These are phyloP conservation scores for Kryptolebias marmoratus DNA, from an alignment of 2,113 vertebrate genomes.

Conservation along the genomic window DNA sequence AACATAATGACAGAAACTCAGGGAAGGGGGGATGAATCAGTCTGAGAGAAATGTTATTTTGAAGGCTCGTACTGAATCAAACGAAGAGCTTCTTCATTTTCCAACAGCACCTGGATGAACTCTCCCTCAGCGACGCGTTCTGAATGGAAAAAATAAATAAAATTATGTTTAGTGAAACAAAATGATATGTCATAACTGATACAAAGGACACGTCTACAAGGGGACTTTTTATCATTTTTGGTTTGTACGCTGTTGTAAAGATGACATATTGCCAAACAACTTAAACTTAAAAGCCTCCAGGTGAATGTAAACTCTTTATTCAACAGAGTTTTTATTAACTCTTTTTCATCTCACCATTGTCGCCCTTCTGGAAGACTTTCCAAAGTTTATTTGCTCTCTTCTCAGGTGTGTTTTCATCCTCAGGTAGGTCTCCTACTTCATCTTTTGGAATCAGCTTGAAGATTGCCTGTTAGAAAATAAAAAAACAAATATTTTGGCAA, in stretches of 20 bases:
- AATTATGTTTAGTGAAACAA: background rate
- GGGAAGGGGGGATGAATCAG: background rate
- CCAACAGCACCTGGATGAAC: constrained; percentile 72
- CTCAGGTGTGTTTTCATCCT: constrained; percentile 73
- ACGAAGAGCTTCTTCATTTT: constrained; percentile 60
- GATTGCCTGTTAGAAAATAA: constrained; percentile 63
- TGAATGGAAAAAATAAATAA: constrained; percentile 24
- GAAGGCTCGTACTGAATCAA: constrained; percentile 73
- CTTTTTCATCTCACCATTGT: constrained; percentile 62
- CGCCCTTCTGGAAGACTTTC: constrained; percentile 68
- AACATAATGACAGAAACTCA: background rate
- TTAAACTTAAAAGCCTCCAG: background rate
- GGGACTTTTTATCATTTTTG: too few relatives aligned
- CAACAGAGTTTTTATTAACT: too few relatives aligned
- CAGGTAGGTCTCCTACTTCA: constrained; percentile 39
- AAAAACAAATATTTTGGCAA: background rate
- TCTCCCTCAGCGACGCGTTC: constrained; percentile 74
- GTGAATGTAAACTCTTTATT: background rate
- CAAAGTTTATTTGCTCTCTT: constrained; percentile 79
- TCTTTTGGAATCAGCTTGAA: constrained; percentile 76
- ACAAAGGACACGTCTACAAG: too few relatives aligned
- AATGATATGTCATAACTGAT: too few relatives aligned
- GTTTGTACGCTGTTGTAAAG: background rate
- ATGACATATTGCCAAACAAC: background rate
- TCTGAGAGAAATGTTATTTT: constrained; percentile 30